Evolutionary conservation across 2,888 invertebrate genomes (phyloP), one percentile per base, ranked within the genome.

Genomic region (Tineola bisselliella): DNA sequence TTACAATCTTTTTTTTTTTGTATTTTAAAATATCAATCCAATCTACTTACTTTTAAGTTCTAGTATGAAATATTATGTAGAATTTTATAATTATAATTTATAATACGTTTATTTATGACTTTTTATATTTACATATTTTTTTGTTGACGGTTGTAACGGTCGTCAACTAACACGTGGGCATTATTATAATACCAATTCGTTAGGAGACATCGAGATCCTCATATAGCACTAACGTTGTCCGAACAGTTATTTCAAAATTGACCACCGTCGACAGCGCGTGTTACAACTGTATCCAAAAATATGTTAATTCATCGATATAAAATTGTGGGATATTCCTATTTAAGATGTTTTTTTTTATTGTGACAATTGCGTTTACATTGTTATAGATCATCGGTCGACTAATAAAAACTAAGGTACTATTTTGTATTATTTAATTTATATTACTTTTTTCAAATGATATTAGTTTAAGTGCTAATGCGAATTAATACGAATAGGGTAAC

Each of bases 241-340:
- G 38, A 38, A 3, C n/a, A 38, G 38, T 78, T 83, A 84, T 84
- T 84, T 81, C 79, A 81, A 84, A 84, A 80, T 75, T 76, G 79
- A 76, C 79, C 72, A 69, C 75, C 70, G 73, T 67, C 75, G 76
- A 76, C 76, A 76, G 68, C 79, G 75, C 74, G 77, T 80, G 81
- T 68, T 8, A 33, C 25, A 19, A 38, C 19, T 69, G 6, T n/a
- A 2, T n/a, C 17, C 18, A 52, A 52, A 18, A 52, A 52, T 18
- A 52, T 18, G n/a, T 15, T 13, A 15, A n/a, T n/a, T 52, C 5
- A 12, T 18, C 52, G 19, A 52, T 18, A n/a, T 18, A 52, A 13
- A 10, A 18, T 10, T 52, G 13, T 18, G 52, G n/a, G 44, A 44
- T 8, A 44, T n/a, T 17, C 3, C 13, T 18, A 13, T 17, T 6